Percentiles rank a stretch among this genome's conserved stretches.
Evolutionary conservation across 2,888 invertebrate species (phyloP).

Genomic region (Geotrupes spiniger): DNA sequence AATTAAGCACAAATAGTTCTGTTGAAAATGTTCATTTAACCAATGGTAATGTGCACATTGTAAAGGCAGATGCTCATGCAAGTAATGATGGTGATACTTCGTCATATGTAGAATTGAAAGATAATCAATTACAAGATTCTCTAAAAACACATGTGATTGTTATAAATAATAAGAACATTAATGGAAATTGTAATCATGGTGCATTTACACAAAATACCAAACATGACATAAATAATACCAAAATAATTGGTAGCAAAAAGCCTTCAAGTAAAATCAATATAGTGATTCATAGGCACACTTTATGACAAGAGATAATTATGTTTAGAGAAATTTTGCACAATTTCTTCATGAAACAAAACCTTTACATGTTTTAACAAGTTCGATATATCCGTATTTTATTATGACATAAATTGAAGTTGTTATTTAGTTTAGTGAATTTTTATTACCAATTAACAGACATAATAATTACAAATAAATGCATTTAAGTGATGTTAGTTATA

Average conservation of each 20-base stretch:
- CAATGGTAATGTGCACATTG: neutral
- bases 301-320: conserved; percentile 41
- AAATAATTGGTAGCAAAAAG: conserved; percentile 37
- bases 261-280: conserved; percentile 44
- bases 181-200: conserved; percentile 11
- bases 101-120: conserved; percentile 8
- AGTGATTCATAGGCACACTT: conserved; percentile 49
- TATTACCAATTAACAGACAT: too few relatives aligned
- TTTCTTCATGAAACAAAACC: too few relatives aligned
- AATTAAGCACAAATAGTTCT: conserved; percentile 1
- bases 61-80: neutral
- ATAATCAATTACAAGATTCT: conserved; percentile 16
- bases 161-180: conserved; percentile 11
- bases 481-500: too few relatives aligned
- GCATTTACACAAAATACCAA: conserved; percentile 12
- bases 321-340: too few relatives aligned
- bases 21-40: neutral
- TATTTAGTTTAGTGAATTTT: too few relatives aligned
- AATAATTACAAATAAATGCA: too few relatives aligned
- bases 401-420: too few relatives aligned
- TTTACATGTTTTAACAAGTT: too few relatives aligned
- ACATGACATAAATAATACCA: conserved; percentile 29
- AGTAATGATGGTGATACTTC: too few relatives aligned
- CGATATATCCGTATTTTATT: too few relatives aligned
- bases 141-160: conserved; percentile 7